Conservation (phyloP, 2,888 invertebrate species). For the Toxonevra muliebris region DNA sequence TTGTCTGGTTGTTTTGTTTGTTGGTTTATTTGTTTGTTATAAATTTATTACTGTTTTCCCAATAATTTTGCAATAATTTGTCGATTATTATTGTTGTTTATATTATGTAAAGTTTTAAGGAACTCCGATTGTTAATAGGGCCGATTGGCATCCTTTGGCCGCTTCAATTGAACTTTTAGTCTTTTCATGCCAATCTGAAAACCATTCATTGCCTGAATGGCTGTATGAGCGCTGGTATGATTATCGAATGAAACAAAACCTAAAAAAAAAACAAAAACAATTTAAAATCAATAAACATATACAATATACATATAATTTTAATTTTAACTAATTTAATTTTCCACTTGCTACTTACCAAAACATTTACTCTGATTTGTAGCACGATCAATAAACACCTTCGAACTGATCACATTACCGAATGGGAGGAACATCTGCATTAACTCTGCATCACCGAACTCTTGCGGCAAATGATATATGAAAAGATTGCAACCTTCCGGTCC, state of each 20-base stretch:
- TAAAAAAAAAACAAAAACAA: constrained; percentile 60
- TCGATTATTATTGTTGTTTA: constrained; percentile 30
- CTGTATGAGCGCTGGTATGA: constrained; percentile 96
- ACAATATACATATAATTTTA: too few species aligned
- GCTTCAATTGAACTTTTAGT: constrained; percentile 98
- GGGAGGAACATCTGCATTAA: constrained; percentile 99
- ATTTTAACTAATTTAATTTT: constrained; percentile 23
- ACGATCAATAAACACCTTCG: constrained; percentile 99
- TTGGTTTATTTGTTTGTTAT: constrained; percentile 36
- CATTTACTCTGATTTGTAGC: constrained; percentile 99
- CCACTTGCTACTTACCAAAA: constrained; percentile 83
- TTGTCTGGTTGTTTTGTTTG: constrained; percentile 29
- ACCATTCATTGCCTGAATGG: constrained; percentile 99
- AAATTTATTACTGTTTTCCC: constrained; percentile 25
- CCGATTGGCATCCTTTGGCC: constrained; percentile 97
- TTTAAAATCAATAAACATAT: neutral
- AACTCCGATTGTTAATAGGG: constrained; percentile 88
- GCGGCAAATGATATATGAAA: constrained; percentile 99
- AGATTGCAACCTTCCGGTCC: constrained; percentile 99
- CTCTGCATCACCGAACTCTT: constrained; percentile 99
- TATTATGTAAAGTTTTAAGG: constrained; percentile 56
- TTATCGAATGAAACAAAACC: constrained; percentile 99
- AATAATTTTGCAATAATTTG: constrained; percentile 31
- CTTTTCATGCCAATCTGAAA: constrained; percentile 99
- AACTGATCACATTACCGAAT: constrained; percentile 99